phyloP scores from a whole-genome alignment of 2,797 vertebrate genomes.

The Clarias laeviceps region DNA sequence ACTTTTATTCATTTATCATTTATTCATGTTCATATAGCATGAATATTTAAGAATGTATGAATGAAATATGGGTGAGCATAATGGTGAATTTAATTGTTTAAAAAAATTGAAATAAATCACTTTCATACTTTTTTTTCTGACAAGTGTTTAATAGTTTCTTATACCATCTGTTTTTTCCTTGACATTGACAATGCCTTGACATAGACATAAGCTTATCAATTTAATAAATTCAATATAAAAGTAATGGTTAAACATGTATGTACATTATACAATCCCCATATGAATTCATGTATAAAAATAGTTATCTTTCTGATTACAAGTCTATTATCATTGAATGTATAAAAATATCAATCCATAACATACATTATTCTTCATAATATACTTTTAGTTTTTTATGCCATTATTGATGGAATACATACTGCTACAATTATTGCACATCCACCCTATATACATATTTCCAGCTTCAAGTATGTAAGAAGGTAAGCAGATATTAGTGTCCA shows the following conservation, averaged over 20 bases:
- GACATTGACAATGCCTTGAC: constrained; percentile 31
- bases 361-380: constrained; percentile 39
- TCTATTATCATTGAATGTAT: constrained; percentile 45
- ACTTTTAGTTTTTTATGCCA: constrained; percentile 29
- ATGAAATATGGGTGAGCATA: neutral
- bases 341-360: constrained; percentile 50
- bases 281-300: constrained; percentile 52
- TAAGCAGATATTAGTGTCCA: constrained; percentile 21
- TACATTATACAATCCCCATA: constrained; percentile 42
- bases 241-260: constrained; percentile 45
- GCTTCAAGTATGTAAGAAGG: constrained; percentile 56
- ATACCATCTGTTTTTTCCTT: constrained; percentile 33
- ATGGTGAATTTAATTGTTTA: neutral
- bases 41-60: neutral
- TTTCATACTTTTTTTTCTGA: constrained; percentile 28
- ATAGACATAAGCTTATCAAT: constrained; percentile 5
- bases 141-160: constrained; percentile 51
- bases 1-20: neutral
- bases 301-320: constrained; percentile 52
- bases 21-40: neutral
- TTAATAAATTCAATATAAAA: constrained; percentile 14
- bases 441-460: constrained; percentile 41
- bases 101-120: constrained; percentile 23
- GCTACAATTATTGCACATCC: constrained; percentile 56
- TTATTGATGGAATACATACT: constrained; percentile 36